Conservation (phyloP, 2,113 vertebrate genomes). For the Cepphus grylle region DNA sequence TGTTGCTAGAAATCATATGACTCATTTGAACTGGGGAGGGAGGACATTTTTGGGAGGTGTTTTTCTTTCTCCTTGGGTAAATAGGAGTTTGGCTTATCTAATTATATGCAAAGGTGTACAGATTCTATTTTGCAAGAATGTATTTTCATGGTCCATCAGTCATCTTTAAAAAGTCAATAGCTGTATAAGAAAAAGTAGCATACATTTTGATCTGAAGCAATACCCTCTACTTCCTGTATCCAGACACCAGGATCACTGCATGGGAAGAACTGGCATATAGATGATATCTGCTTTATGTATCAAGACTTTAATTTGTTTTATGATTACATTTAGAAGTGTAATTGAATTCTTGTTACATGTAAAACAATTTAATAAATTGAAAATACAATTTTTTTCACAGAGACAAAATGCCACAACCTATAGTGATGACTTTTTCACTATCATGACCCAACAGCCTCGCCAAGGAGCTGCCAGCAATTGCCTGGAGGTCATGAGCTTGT, state of each 20-base stretch:
- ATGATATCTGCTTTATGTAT: not conserved
- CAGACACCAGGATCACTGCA: not conserved
- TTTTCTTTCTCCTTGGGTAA: not conserved
- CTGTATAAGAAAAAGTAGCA: not conserved
- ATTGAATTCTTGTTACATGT: not conserved
- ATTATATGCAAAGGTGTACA: not conserved
- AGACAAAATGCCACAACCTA: not conserved
- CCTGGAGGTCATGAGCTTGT: slow-evolving; percentile 37
- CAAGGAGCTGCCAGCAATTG: not conserved
- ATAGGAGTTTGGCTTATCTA: not conserved
- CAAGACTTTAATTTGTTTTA: not conserved
- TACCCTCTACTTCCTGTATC: not conserved
- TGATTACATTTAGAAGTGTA: not conserved
- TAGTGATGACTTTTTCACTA: not conserved
- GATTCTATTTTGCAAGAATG: not conserved
- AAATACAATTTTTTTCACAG: not conserved
- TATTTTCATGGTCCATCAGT: not conserved
- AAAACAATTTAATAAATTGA: not conserved
- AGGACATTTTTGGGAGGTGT: not conserved
- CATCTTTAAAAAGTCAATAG: not conserved
- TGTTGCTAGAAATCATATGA: slow-evolving; percentile 47
- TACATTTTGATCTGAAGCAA: not conserved
- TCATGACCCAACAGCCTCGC: not conserved
- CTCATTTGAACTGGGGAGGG: not conserved
- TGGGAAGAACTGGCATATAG: not conserved